Conservation (phyloP, 2,888 invertebrate species). For the Miltochrista miniata region DNA sequence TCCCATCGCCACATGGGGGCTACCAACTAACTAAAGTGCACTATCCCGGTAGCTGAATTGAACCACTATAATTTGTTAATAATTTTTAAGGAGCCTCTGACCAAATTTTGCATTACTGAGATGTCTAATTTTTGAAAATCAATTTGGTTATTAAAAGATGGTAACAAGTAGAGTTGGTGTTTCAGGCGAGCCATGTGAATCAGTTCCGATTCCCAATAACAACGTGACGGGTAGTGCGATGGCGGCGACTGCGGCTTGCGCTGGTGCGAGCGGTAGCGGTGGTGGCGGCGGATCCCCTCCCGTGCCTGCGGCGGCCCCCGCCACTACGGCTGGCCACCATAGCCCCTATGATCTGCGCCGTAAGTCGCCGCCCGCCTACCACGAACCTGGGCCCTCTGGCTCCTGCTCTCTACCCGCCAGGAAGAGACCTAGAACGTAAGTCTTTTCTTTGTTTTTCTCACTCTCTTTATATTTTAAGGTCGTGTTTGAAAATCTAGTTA, state of each 20-base stretch:
- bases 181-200: slow-evolving; percentile 91
- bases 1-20: too few relatives aligned
- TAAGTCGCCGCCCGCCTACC: slow-evolving; percentile 90
- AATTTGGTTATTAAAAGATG: too few relatives aligned
- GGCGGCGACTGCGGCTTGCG: slow-evolving; percentile 77
- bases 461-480: background rate
- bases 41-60: too few relatives aligned
- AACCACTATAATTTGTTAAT: too few relatives aligned
- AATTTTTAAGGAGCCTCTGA: too few relatives aligned
- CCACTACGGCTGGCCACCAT: slow-evolving; percentile 90
- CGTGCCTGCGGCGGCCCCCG: slow-evolving; percentile 83
- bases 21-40: too few relatives aligned
- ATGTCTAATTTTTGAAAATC: too few relatives aligned
- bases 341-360: slow-evolving; percentile 95
- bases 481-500: too few relatives aligned
- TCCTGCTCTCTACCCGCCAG: slow-evolving; percentile 90
- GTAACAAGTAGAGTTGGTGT: slow-evolving; percentile 22
- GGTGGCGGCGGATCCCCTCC: slow-evolving; percentile 75
- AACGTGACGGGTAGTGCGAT: slow-evolving; percentile 83
- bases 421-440: slow-evolving; percentile 90
- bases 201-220: slow-evolving; percentile 88
- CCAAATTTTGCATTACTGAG: too few relatives aligned
- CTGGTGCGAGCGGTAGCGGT: slow-evolving; percentile 81
- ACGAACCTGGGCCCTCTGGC: slow-evolving; percentile 86
- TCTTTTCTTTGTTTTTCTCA: slow-evolving; percentile 13